Base-by-base conservation (phyloP, 2,113 vertebrate genomes). In the Hydrochoerus hydrochaeris region DNA sequence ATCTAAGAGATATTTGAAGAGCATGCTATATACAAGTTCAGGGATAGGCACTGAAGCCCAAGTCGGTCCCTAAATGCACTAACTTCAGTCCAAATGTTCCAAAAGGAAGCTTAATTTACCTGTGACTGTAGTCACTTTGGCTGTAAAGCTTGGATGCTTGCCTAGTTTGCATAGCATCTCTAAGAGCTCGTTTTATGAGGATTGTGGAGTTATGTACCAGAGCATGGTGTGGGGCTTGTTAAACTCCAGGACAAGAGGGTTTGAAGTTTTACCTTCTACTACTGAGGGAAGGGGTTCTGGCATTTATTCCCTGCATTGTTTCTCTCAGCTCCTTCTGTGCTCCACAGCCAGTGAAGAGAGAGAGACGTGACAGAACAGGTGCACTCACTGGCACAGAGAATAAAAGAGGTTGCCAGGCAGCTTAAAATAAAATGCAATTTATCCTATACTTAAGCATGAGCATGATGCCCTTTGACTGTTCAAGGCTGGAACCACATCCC, bases 111-210 rank as follows among this genome's bases (percentile, higher is more conserved):
- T 22, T 14, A 44, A 78, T 22, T 9, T 78, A 4, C 58, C 38
- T 54, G 35, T 60, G 41, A 63, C 0, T 91, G 22, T 63, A 35
- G 0, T 83, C 95, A 26, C 54, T 63, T n/a, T 65, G 83, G 75
- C 94, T 82, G 41, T 54, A 95, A 91, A 95, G 96, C 38, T 96
- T 82, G 54, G 90, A 49, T 65, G 49, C n/a, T 84, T 87, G 44
- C 71, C 81, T 95, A 32, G 38, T 71, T 16, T 54, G 44, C 65
- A 44, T 88, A 91, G 95, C 87, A 26, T 81, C 95, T 78, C 32
- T 11, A 84, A 95, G 80, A 88, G 63, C 41, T 92, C 92, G 90
- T 41, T 44, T 96, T 93, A 32, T 80, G 88, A 97, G 88, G 90
- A 62, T 90, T 90, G 10, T 93, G 82, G 95, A 78, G 28, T 28